Base-by-base conservation (phyloP, 2,113 vertebrate genomes). In the Cyphomyrus plagiostoma region DNA sequence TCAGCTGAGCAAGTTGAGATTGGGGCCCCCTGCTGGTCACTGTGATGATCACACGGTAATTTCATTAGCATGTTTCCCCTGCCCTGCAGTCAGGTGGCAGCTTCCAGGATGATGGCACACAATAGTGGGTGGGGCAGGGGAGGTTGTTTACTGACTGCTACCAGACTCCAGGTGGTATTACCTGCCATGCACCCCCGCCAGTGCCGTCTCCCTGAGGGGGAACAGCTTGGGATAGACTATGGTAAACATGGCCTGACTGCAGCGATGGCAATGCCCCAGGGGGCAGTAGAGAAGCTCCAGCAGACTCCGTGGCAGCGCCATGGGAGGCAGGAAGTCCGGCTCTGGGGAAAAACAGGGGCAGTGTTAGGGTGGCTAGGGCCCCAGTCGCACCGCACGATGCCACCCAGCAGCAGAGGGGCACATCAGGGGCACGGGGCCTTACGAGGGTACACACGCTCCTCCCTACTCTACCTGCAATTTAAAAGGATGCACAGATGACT, bases 231-330 rank as follows among this genome's bases (percentile, higher is more conserved):
- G 98, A 94, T 98, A 99, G 95, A 98, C 96, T 89, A 98, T 97
- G 89, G 98, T 99, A 95, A 99, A 99, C 98, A 99, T 99, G 91
- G 98, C 96, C 93, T 98, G 97, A 90, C 98, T 98, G 92, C 98
- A 99, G 53, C 97, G 97, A 93, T 99, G 98, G 92, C 98, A 99
- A 92, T 99, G 98, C 86, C 98, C 98, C 93, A 99, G 92, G 2
- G 98, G 98, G 94, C 97, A 98, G 89, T 94, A 96, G 90, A 99
- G 93, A 91, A 98, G 94, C 91, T 99, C 97, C 93, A 97, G 93
- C 62, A 99, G 96, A 92, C 96, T 98, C 96, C 94, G 97, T 90
- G 98, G 98, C 91, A 99, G 95, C 0, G 95, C 95, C 94, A 97
- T 93, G 35, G 97, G 95, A 89, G 97, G 97, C 92, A 97, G 93